Evolutionary conservation across 2,888 invertebrate species (phyloP).

Genomic region (Oegoconia quadripuncta): DNA sequence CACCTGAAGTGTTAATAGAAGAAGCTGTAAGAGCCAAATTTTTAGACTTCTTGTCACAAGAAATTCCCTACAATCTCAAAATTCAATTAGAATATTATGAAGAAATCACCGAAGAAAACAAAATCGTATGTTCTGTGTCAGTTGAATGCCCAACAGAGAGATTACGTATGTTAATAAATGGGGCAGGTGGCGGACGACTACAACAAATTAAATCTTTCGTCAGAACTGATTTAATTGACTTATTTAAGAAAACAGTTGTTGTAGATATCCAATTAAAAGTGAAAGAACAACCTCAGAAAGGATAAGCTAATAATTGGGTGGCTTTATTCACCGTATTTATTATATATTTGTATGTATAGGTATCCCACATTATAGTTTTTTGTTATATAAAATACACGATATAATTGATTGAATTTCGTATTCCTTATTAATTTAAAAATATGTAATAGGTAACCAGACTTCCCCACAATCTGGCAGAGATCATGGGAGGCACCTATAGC

Average conservation of each 20-base stretch:
- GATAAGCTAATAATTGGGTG: neutral
- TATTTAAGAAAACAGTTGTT: conserved; percentile 81
- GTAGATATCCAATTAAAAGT: conserved; percentile 51
- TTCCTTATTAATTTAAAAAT: no score
- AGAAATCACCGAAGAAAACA: conserved; percentile 69
- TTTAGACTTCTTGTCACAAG: conserved; percentile 89
- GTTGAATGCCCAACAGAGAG: conserved; percentile 82
- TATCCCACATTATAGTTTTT: no score
- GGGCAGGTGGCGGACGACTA: conserved; percentile 83
- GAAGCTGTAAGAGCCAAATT: conserved; percentile 90
- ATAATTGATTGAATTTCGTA: no score
- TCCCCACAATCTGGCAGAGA: no score
- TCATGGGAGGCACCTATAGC: no score
- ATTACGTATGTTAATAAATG: conserved; percentile 82
- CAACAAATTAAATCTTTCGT: conserved; percentile 83
- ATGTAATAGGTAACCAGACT: no score
- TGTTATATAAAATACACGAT: neutral
- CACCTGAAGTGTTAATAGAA: conserved; percentile 83
- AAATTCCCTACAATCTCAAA: conserved; percentile 90
- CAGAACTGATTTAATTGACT: conserved; percentile 81
- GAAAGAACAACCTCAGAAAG: conserved; percentile 28
- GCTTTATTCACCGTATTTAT: no score
- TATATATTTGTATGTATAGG: no score
- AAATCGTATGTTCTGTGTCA: conserved; percentile 72
- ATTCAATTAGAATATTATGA: conserved; percentile 84